Evolutionary conservation across 2,797 vertebrate species (phyloP).

Genomic region (Phaenicophaeus curvirostris): DNA sequence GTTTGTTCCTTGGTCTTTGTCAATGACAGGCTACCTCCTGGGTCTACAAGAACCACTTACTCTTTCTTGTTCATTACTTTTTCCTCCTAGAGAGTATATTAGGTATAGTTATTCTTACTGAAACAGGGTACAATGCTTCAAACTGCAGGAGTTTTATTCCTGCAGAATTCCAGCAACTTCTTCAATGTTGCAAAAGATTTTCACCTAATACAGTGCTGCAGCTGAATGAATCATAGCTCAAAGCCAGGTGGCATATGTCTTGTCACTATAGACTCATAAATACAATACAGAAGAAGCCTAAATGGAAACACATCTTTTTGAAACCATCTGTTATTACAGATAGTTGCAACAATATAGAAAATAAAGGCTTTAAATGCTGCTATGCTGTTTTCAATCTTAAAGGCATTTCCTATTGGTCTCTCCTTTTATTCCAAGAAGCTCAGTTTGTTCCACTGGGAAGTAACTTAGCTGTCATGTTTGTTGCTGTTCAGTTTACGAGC

Average conservation of each 20-base stretch:
- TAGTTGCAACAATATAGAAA: constrained; percentile 57
- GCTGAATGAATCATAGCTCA: constrained; percentile 16
- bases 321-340: constrained; percentile 59
- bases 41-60: neutral
- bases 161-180: neutral
- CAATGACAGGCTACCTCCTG: neutral
- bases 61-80: neutral
- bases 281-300: constrained; percentile 34
- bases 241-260: constrained; percentile 45
- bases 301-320: constrained; percentile 48
- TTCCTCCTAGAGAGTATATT: neutral
- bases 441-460: constrained; percentile 4
- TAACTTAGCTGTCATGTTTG: constrained; percentile 4
- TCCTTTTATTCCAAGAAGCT: neutral
- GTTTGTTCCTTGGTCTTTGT: neutral
- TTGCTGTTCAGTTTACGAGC: neutral
- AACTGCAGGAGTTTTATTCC: neutral
- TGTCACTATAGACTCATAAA: constrained; percentile 40
- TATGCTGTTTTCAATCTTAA: neutral
- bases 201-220: constrained; percentile 5
- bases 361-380: constrained; percentile 9
- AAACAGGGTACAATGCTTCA: neutral
- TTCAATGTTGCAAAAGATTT: neutral
- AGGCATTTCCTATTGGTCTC: neutral
- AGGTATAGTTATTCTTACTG: neutral